Evolutionary conservation across 1,140 invertebrate genomes (phyloP), one percentile per base, ranked within the genome.

Genomic region (Sweltsa coloradensis): DNA sequence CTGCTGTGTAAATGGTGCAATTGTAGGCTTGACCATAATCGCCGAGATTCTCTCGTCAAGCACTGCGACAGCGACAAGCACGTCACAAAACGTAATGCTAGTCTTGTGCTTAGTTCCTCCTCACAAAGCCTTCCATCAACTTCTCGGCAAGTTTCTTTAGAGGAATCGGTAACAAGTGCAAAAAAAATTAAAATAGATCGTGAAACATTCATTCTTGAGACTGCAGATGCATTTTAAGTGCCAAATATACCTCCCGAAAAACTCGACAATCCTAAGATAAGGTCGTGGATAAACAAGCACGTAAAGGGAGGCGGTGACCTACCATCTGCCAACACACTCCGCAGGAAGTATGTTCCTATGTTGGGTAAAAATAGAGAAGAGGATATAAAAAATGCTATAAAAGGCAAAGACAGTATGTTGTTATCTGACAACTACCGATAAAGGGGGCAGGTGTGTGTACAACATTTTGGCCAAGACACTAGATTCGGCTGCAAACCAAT

Each of bases 261-360:
- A 5, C 23, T 37, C 7, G 36, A 37, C n/a, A 31, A 31, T 22
- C 7, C 16, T 5, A 37, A 37, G 23, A 7, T 37, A 5, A 7
- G 11, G 18, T 9, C 5, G 5, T 37, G 36, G 36, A 37, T 37
- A 5, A 37, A 37, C 11, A 11, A 37, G 23, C 18, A 37, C 23
- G 36, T 37, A 5, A 3, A 37, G 11, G 36, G 36, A 11, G 36
- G n/a, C 23, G 36, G 36, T 9, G 36, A 37, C 23, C 18, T 37
- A 19, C 36, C 36, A 19, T 37, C 36, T n/a, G 36, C 36, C 23
- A 37, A 37, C 4, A 19, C 16, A 22, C 36, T 37, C 16, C 36
- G n/a, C 36, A 37, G 5, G 23, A 37, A 37, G 36, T 37, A 37
- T 37, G n/a, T 37, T 19, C 36, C 36, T 22, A 37, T n/a, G n/a